Conservation (phyloP, 2,888 invertebrate genomes). For the Lithophane socia region DNA sequence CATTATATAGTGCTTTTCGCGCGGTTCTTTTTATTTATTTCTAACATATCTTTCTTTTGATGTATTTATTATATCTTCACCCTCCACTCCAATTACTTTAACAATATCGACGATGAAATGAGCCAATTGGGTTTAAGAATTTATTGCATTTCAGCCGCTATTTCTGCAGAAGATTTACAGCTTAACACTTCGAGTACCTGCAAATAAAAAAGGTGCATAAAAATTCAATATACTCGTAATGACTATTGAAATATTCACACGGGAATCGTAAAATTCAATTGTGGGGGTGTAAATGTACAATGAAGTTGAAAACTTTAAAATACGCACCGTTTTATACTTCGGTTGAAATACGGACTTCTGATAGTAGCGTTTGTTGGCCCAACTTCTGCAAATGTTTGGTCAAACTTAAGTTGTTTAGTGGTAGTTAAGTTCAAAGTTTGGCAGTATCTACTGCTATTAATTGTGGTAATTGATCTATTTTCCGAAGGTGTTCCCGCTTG, state of each 20-base stretch:
- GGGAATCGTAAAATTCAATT: conserved; percentile 76
- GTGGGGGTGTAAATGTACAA: conserved; percentile 77
- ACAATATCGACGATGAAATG: conserved; percentile 50
- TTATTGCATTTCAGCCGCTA: conserved; percentile 55
- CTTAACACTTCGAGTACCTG: conserved; percentile 63
- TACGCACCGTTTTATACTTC: conserved; percentile 68
- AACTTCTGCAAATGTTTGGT: conserved; percentile 60
- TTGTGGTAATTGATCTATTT: neutral
- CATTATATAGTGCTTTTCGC: neutral
- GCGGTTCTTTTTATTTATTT: conserved; percentile 27
- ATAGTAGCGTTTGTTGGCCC: conserved; percentile 62
- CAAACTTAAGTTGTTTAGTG: conserved; percentile 38
- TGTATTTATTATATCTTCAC: conserved; percentile 45
- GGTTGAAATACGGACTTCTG: conserved; percentile 68
- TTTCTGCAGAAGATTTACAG: conserved; percentile 62
- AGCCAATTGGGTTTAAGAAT: conserved; percentile 49
- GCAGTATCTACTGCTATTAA: neutral
- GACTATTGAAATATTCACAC: conserved; percentile 70
- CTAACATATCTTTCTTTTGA: conserved; percentile 34
- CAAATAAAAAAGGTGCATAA: conserved; percentile 72
- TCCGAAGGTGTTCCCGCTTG: neutral
- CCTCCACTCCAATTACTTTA: conserved; percentile 46
- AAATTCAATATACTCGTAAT: conserved; percentile 69
- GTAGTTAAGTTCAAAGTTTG: neutral
- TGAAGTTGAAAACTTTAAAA: conserved; percentile 72